Base-by-base conservation (phyloP, 2,888 invertebrate genomes). In the Elmis aenea region DNA sequence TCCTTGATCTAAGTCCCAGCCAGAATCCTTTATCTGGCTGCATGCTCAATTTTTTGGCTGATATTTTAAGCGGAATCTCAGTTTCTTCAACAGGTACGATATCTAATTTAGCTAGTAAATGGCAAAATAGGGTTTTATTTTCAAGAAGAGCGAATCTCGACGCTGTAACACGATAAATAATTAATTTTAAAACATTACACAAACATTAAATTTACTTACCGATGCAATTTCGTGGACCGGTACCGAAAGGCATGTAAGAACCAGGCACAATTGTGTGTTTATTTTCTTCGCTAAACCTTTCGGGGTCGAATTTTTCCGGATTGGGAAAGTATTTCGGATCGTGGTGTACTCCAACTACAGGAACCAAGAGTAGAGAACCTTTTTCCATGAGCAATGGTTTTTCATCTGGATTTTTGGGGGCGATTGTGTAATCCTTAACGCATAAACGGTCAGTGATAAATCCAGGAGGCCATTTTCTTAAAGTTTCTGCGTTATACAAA, bases 291-390 rank as follows among this genome's bases (percentile, higher is more conserved):
- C 69, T 66, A 50, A 77, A 77, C 33, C 77, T 61, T 42, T 75
- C 75, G 1, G 73, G 73, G 24, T 64, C 64, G 47, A 75, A 74
- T 26, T 64, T 61, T 1, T 70, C 54, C 1, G 78, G 77, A 13
- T 77, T 67, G 0, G 73, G 72, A 48, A 72, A 78, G 45, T 69
- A 64, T n/a, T 73, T 61, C 0, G 73, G 68, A 51, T 78, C 76
- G 59, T 69, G 71, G 33, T 77, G 76, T 2, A 77, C 52, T 1
- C 69, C 74, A 32, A 66, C 68, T 3, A 71, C 52, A 0, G 74
- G 70, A 35, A 75, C 63, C 6, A 63, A 66, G 1, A 79, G 49
- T 0, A 67, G 51, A 13, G 70, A 67, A 0, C 73, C 77, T 1
- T 64, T 66, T n/a, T 69, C 55, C 0, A 79, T 39, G 1, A 22